Base-by-base conservation (phyloP, 2,113 vertebrate genomes). In the Mormyrus lacerda region DNA sequence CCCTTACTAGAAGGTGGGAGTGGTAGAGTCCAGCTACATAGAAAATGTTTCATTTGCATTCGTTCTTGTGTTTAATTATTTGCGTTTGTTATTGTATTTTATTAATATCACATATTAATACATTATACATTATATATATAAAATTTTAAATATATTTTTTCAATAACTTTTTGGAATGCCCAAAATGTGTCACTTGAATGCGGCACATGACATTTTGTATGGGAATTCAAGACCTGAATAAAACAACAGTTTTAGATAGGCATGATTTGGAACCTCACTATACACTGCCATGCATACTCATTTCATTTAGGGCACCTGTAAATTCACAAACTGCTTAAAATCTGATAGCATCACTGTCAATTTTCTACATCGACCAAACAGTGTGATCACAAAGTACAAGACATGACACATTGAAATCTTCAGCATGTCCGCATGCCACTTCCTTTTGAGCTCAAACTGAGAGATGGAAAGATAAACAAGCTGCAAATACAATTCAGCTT, bases 391-490 rank as follows among this genome's bases (percentile, higher is more conserved):
- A 79, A 79, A 79, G 17, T 51, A 83, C 8, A 50, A 27, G 53
- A 35, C 61, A 79, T 79, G 21, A 24, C 51, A 79, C 19, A 45
- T 53, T 88, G 61, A 79, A 39, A 44, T 45, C 15, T 84, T 84
- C 50, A 79, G 50, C 88, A 85, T 84, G 50, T 88, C 21, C 47
- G 17, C 88, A 83, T 55, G 76, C 85, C 35, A 85, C 88, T 89
- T 89, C 79, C 51, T 61, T 89, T 83, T 42, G n/a, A 45, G 88
- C 53, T 39, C 51, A 76, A 42, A 48, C 88, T 48, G 51, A 58
- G 88, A 89, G 87, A 89, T 89, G 50, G 45, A 83, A 51, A 42
- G 53, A 45, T 89, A 69, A 19, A 15, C 50, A 42, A 53, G 39
- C 47, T 39, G 10, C 73, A 89, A 79, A 48, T 79, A 39, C 65